A percentile compares a stretch with the other conserved stretches of the same genome.
phyloP scores from a whole-genome alignment of 1,140 invertebrate species.

The Cyrtorhinus lividipennis region DNA sequence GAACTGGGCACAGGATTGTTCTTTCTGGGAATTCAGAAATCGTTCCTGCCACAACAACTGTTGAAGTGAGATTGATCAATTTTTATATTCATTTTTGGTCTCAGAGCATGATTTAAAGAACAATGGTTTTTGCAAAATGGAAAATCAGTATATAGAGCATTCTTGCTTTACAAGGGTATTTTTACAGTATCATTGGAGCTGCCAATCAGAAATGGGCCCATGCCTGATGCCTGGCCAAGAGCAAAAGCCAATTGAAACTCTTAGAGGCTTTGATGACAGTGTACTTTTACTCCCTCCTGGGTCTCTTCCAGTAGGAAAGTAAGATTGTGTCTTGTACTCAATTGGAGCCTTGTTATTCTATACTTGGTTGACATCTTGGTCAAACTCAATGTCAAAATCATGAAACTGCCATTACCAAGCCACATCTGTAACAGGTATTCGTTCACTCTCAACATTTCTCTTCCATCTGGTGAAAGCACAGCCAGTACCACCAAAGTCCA shows the following conservation, averaged over 20 bases:
- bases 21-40: neutral
- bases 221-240: slow-evolving; percentile 1
- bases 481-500: neutral
- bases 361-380: too few species aligned
- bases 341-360: too few species aligned
- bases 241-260: neutral
- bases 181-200: slow-evolving; percentile 5
- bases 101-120: too few species aligned
- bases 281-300: neutral
- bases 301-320: slow-evolving; percentile 4
- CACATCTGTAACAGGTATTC: neutral
- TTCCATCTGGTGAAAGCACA: neutral
- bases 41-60: neutral
- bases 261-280: neutral
- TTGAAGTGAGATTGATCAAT: neutral
- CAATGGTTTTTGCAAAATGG: too few species aligned
- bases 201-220: neutral
- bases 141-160: too few species aligned
- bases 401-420: too few species aligned
- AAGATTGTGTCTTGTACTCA: neutral
- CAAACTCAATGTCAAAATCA: too few species aligned
- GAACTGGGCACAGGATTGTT: slow-evolving; percentile 6
- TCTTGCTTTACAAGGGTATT: too few species aligned
- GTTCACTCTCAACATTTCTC: neutral
- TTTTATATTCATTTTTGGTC: too few species aligned